Percentiles rank a stretch among this genome's conserved stretches.
phyloP scores from a whole-genome alignment of 2,113 vertebrate genomes.

The Dasyornis broadbenti region DNA sequence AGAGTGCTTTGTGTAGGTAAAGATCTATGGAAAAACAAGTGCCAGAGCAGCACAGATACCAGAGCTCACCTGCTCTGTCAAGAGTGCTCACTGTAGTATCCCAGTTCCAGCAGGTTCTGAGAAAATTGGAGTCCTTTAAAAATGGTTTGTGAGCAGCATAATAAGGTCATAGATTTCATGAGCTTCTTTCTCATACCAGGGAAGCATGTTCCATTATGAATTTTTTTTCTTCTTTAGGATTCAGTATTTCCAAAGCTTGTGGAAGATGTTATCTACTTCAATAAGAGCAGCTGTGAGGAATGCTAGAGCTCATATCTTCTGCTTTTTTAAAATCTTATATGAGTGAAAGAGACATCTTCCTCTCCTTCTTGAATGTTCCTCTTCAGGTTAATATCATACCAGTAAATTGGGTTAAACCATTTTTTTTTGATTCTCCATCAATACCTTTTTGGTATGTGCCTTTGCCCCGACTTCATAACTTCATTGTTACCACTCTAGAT shows the following conservation, averaged over 20 bases:
- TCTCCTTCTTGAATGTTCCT: neutral
- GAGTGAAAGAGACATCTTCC: neutral
- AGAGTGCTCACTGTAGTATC: neutral
- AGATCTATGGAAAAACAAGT: neutral
- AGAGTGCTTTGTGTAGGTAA: neutral
- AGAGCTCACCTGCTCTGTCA: neutral
- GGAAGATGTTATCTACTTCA: neutral
- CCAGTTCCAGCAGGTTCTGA: neutral
- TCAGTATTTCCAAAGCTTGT: neutral
- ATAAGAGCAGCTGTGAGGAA: neutral
- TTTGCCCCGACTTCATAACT: neutral
- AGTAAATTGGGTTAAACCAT: neutral
- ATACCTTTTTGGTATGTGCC: neutral
- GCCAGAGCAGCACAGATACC: neutral
- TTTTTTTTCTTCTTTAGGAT: neutral
- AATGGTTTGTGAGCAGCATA: neutral
- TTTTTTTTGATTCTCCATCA: neutral
- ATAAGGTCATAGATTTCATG: neutral
- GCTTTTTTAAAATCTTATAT: neutral
- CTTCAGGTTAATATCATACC: neutral
- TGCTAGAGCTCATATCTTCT: neutral
- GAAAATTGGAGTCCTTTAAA: neutral
- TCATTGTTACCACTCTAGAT: neutral
- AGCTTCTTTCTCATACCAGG: neutral
- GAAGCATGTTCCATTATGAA: neutral